These are phyloP conservation scores for Tuta absoluta DNA, from an alignment of 2,888 invertebrate species.

Conservation along the genomic window DNA sequence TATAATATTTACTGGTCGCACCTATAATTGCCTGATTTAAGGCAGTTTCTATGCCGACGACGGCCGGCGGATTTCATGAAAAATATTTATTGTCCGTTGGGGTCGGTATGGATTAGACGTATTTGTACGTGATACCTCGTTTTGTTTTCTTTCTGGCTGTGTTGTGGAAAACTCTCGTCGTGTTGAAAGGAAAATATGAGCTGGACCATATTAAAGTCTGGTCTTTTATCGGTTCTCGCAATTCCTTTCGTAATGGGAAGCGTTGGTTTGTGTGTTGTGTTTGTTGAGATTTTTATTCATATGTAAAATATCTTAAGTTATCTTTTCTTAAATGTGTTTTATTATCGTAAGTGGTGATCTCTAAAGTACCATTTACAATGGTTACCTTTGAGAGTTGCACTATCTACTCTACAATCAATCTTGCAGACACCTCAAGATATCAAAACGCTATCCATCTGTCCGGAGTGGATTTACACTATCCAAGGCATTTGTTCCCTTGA, in stretches of 20 bases:
- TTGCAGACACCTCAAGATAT: constrained; percentile 47
- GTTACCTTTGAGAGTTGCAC: not conserved
- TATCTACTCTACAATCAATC: constrained; percentile 9
- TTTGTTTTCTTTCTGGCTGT: constrained; percentile 27
- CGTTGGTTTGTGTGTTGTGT: not conserved
- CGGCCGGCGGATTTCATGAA: constrained; percentile 71
- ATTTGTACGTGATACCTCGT: constrained; percentile 26
- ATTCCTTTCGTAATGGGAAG: not conserved
- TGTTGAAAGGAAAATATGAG: not conserved
- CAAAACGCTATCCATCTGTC: constrained; percentile 54
- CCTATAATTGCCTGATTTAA: constrained; percentile 79
- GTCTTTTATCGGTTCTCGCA: not conserved
- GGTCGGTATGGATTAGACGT: constrained; percentile 65
- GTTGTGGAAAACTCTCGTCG: constrained; percentile 18
- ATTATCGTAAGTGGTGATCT: not conserved
- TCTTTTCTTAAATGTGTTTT: too few species aligned
- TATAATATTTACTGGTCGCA: constrained; percentile 74
- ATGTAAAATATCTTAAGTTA: not conserved
- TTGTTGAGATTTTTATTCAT: not conserved
- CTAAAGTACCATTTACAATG: not conserved
- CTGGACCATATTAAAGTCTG: constrained; percentile 10
- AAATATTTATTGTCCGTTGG: constrained; percentile 76
- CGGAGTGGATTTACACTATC: constrained; percentile 65
- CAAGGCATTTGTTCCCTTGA: constrained; percentile 56
- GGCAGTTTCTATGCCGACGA: constrained; percentile 75